Conservation (phyloP, 2,888 invertebrate genomes). For the Acrobasis suavella region DNA sequence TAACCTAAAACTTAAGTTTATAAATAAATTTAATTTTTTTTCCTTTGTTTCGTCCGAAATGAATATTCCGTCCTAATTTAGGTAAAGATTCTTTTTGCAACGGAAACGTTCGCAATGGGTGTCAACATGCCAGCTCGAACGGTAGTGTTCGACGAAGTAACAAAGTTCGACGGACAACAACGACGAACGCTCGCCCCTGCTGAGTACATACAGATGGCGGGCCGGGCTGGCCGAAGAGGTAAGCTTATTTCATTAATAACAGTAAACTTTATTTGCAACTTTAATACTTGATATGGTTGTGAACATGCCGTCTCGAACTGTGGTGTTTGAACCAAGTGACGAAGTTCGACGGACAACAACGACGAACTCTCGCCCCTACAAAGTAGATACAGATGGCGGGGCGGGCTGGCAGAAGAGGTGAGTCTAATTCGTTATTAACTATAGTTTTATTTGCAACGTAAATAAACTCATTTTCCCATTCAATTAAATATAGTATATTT, state of each 20-base stretch:
- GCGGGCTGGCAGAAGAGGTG: conserved; percentile 95
- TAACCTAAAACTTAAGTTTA: no score
- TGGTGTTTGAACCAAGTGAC: conserved; percentile 95
- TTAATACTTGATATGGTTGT: conserved; percentile 99
- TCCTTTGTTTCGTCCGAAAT: no score
- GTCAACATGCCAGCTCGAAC: conserved; percentile 99
- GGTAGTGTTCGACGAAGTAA: conserved; percentile 96
- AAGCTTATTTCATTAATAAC: no score
- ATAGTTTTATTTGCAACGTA: no score
- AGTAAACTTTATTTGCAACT: conserved; percentile 99
- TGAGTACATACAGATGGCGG: conserved; percentile 99
- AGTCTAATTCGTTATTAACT: conserved; percentile 9
- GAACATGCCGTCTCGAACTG: conserved; percentile 99
- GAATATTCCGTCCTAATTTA: conserved; percentile 29
- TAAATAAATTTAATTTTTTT: no score
- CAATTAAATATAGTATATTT: no score
- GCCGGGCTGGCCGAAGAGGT: no score
- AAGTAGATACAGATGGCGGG: conserved; percentile 99
- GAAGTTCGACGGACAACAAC: conserved; percentile 94
- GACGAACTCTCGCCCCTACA: conserved; percentile 91
- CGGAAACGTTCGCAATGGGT: conserved; percentile 99
- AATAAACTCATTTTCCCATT: no score
- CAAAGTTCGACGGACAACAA: conserved; percentile 94
- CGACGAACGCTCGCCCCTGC: conserved; percentile 91
- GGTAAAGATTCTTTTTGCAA: conserved; percentile 95